A percentile compares a stretch with the other conserved stretches of the same genome.
These are phyloP conservation scores for Triplophysa rosa DNA, from an alignment of 2,113 vertebrate species.

Conservation along the genomic window DNA sequence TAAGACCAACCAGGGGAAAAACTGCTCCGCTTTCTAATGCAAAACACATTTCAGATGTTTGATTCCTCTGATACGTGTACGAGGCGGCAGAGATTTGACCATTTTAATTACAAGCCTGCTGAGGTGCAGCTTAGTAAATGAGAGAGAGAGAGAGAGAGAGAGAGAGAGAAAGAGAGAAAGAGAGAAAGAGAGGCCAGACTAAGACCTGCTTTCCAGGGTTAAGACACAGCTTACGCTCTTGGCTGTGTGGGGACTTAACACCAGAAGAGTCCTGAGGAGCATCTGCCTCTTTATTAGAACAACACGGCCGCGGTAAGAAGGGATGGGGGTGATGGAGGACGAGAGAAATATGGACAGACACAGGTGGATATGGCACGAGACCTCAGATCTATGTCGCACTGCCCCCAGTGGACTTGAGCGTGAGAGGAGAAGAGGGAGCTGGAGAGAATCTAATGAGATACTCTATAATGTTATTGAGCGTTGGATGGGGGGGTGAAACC, in stretches of 20 bases:
- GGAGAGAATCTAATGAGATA: constrained; percentile 3
- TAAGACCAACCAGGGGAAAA: constrained; percentile 53
- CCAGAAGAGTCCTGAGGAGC: constrained; percentile 43
- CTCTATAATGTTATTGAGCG: constrained; percentile 14
- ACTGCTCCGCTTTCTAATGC: constrained; percentile 55
- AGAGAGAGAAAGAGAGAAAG: neutral
- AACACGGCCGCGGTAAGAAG: constrained; percentile 2
- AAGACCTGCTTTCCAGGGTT: constrained; percentile 68
- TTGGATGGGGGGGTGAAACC: neutral
- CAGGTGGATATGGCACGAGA: constrained; percentile 50
- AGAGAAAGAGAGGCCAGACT: neutral
- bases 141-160: neutral
- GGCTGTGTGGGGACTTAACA: constrained; percentile 59
- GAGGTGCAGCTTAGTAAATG: constrained; percentile 54
- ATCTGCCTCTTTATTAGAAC: constrained; percentile 48
- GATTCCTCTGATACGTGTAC: constrained; percentile 42
- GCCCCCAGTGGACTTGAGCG: constrained; percentile 60
- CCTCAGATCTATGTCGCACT: constrained; percentile 56
- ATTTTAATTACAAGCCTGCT: constrained; percentile 72
- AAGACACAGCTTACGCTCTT: constrained; percentile 63
- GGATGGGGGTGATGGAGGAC: constrained; percentile 46
- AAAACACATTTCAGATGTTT: constrained; percentile 53
- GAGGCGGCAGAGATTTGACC: constrained; percentile 57
- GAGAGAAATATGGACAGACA: constrained; percentile 39
- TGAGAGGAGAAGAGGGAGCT: neutral